Evolutionary conservation across 2,797 vertebrate species (phyloP).

Genomic region (Enteromius treurensis): DNA sequence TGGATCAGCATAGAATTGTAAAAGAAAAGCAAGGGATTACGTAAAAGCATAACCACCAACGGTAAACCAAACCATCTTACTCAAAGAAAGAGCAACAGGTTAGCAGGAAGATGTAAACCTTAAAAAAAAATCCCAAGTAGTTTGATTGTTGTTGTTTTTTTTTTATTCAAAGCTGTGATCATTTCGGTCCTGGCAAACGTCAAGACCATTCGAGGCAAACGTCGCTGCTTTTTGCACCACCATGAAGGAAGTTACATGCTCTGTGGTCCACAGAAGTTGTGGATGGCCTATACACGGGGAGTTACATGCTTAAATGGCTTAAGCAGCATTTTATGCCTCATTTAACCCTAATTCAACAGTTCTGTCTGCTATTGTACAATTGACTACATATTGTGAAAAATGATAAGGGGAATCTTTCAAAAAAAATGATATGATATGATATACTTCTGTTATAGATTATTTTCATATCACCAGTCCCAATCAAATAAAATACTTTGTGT

Average conservation of each 20-base stretch:
- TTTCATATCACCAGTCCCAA: background rate
- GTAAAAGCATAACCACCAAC: constrained; percentile 29
- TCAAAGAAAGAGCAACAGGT: constrained; percentile 12
- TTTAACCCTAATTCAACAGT: constrained; percentile 43
- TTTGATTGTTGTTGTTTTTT: background rate
- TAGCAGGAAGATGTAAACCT: constrained; percentile 3
- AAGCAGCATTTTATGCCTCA: constrained; percentile 38
- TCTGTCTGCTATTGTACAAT: background rate
- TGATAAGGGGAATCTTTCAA: background rate
- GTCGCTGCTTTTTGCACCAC: background rate
- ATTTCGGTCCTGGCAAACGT: background rate
- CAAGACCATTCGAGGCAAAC: background rate
- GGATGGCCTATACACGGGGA: constrained; percentile 39
- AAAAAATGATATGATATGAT: background rate
- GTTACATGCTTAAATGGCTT: constrained; percentile 19
- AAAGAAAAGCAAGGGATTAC: constrained; percentile 34
- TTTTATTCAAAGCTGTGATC: background rate
- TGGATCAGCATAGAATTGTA: constrained; percentile 30
- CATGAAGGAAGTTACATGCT: constrained; percentile 22
- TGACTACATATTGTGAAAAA: background rate
- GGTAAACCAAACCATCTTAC: background rate
- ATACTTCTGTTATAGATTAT: background rate
- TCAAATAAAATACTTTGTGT: background rate
- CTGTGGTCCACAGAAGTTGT: constrained; percentile 46
- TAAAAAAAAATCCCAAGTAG: background rate